Base-by-base conservation (phyloP, 2,797 vertebrate species). In the Onychomys leucogaster region DNA sequence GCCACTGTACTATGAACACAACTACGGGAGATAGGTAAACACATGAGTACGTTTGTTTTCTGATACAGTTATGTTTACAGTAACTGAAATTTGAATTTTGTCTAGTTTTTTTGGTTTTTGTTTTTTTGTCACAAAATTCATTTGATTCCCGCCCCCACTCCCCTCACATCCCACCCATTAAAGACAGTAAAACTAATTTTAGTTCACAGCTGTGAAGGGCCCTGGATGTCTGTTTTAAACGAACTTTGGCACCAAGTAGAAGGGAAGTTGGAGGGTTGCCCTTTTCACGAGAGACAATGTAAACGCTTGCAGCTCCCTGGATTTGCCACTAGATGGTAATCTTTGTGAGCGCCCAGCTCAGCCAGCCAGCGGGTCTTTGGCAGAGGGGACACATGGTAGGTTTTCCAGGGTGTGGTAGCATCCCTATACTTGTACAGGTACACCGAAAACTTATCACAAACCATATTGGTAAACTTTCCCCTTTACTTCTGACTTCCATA, bases 251-350 rank as follows among this genome's bases (percentile, higher is more conserved):
- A 61, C 2, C 19, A 41, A 12, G 25, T 49, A 90, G 14, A 57
- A 71, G 80, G 11, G 89, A 75, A 8, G 49, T 93, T 1, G 4
- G 57, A 92, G 25, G 17, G 37, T n/a, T 83, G 8, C 76, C 34
- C 5, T 82, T 73, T 83, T 78, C 59, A 92, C 29, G 55, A 49
- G 37, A 71, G 13, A 52, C 11, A 16, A 69, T 88, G 41, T 32
- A 43, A 81, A 95, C 8, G 63, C 69, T 61, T 94, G 90, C 73
- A 88, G 59, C 19, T 94, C 32, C 46, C 1, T 41, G 2, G 80
- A 84, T 63, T 90, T 57, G 46, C 89, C 96, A 97, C 80, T 94
- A 97, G 90, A 57, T 93, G 95, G 96, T 4, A 41, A 19, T 92
- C 67, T 34, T 49, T 92, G n/a, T 14, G 78, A 52, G 25, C 1